phyloP scores from a whole-genome alignment of 2,113 vertebrate genomes.

The Gallinago media region DNA sequence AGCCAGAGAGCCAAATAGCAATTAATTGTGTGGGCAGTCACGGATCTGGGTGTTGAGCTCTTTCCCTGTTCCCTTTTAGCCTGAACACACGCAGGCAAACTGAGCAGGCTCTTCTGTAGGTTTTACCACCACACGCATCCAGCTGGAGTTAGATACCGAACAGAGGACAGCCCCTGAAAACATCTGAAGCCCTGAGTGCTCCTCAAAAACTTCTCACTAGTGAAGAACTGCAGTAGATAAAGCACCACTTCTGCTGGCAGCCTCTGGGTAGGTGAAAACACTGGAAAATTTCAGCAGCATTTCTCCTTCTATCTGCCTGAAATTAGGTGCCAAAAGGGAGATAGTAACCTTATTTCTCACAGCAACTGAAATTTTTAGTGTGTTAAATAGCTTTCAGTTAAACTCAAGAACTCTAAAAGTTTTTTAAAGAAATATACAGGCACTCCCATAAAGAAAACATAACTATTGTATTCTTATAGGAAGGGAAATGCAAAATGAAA shows the following conservation, averaged over 20 bases:
- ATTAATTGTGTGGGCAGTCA: not conserved
- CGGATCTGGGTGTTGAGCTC: accelerated
- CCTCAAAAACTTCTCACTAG: not conserved
- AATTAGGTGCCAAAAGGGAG: not conserved
- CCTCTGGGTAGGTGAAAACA: not conserved
- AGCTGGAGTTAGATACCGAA: not conserved
- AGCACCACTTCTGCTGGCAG: not conserved
- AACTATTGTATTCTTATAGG: not conserved
- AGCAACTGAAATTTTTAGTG: not conserved
- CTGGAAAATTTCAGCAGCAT: not conserved
- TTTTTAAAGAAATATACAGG: not conserved
- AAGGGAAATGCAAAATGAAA: not conserved
- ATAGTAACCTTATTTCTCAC: not conserved
- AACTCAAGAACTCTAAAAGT: not conserved
- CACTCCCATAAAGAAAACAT: not conserved
- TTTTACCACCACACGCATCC: not conserved
- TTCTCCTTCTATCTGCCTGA: not conserved
- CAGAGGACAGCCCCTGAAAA: not conserved
- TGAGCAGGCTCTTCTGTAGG: not conserved
- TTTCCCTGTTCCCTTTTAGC: not conserved
- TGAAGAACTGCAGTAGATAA: not conserved
- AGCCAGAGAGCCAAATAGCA: not conserved
- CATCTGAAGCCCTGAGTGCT: not conserved
- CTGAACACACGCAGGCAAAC: not conserved
- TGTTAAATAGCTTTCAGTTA: not conserved